phyloP scores from a whole-genome alignment of 2,888 invertebrate species.

The Erebia palarica region DNA sequence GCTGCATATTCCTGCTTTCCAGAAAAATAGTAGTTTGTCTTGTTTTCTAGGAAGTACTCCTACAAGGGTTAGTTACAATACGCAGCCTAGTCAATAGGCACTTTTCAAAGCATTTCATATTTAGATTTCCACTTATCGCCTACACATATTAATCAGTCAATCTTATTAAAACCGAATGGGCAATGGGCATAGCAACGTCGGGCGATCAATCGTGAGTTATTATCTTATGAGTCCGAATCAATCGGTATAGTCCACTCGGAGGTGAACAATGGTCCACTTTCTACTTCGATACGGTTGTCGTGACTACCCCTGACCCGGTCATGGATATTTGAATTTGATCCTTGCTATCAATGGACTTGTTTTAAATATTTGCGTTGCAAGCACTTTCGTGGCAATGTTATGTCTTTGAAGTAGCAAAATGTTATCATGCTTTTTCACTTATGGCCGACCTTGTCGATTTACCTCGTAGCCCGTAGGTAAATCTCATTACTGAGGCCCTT shows the following conservation, averaged over 20 bases:
- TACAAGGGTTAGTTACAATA: background rate
- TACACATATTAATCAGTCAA: constrained; percentile 45
- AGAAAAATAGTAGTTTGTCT: background rate
- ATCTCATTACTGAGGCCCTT: too few relatives aligned
- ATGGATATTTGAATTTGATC: constrained; percentile 40
- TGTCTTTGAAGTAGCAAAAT: too few relatives aligned
- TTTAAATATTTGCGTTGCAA: constrained; percentile 1
- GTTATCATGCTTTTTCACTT: too few relatives aligned
- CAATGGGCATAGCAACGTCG: constrained; percentile 53
- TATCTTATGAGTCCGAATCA: constrained; percentile 56
- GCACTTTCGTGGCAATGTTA: background rate
- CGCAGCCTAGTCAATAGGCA: background rate
- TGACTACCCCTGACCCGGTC: constrained; percentile 61
- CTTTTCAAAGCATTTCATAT: constrained; percentile 21
- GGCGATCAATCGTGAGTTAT: constrained; percentile 69
- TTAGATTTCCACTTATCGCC: constrained; percentile 42
- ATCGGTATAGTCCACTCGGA: constrained; percentile 60
- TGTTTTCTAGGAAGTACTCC: background rate
- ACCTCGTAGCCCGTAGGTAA: too few relatives aligned
- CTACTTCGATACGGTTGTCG: constrained; percentile 55
- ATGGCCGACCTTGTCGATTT: too few relatives aligned
- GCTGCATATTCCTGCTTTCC: background rate
- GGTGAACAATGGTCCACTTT: constrained; percentile 76
- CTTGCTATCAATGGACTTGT: constrained; percentile 22
- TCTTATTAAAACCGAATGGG: constrained; percentile 46